These are phyloP conservation scores for Pitangus sulphuratus DNA, from an alignment of 2,797 vertebrate species.

Conservation along the genomic window DNA sequence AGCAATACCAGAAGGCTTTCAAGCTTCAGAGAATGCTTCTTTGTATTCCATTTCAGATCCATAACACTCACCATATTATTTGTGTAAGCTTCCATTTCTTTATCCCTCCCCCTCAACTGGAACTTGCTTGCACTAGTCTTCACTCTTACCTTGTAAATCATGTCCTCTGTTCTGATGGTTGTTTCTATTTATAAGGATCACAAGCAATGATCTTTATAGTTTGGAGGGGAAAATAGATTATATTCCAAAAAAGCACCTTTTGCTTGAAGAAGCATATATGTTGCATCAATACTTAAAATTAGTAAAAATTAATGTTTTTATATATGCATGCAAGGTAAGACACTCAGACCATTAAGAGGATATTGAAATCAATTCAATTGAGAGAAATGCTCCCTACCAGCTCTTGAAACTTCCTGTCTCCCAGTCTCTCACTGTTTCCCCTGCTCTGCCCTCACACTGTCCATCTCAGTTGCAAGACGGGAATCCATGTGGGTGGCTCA, in stretches of 20 bases:
- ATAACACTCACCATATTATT: neutral
- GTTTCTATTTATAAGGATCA: neutral
- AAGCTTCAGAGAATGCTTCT: neutral
- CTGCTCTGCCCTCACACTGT: neutral
- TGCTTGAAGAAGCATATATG: neutral
- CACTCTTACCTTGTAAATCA: neutral
- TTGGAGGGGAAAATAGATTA: neutral
- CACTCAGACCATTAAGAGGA: neutral
- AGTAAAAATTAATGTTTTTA: neutral
- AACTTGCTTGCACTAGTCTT: neutral
- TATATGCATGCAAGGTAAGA: neutral
- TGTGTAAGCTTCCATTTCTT: neutral
- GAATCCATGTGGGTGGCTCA: neutral
- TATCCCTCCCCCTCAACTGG: neutral
- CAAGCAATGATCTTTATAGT: neutral
- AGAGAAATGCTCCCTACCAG: neutral
- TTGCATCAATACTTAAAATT: neutral
- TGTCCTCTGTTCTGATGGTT: neutral
- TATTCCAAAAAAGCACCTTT: neutral
- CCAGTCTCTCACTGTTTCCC: neutral
- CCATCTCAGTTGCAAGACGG: neutral
- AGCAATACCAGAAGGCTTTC: neutral
- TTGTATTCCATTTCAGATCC: neutral
- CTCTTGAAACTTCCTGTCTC: neutral
- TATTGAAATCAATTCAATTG: neutral